These are phyloP conservation scores for Holocentrus rufus DNA, from an alignment of 2,797 vertebrate species.

Conservation along the genomic window DNA sequence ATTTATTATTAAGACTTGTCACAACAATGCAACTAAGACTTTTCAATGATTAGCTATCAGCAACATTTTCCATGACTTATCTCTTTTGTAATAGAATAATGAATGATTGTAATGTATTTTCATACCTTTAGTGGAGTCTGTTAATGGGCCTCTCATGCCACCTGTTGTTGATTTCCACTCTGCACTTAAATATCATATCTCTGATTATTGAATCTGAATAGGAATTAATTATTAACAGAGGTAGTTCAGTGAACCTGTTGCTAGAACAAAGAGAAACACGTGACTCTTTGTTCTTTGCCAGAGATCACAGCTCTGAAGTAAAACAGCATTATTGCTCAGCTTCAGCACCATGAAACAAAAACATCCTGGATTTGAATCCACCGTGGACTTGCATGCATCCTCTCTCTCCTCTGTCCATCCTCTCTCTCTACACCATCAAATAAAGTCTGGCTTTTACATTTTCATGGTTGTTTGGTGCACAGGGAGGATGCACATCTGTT, in stretches of 20 bases:
- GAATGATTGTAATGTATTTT: neutral
- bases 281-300: slow-evolving; percentile 45
- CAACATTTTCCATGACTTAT: slow-evolving; percentile 1
- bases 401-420: too few relatives aligned
- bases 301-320: slow-evolving; percentile 19
- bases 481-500: too few relatives aligned
- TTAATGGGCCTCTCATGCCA: slow-evolving; percentile 14
- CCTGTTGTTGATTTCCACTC: slow-evolving; percentile 2
- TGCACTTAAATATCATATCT: slow-evolving; percentile 7
- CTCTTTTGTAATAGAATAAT: slow-evolving; percentile 1
- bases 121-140: slow-evolving; percentile 4
- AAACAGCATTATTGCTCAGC: too few relatives aligned
- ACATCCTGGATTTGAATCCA: too few relatives aligned
- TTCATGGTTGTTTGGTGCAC: too few relatives aligned
- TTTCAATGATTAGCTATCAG: neutral
- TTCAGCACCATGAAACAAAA: too few relatives aligned
- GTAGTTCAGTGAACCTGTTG: neutral
- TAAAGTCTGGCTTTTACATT: too few relatives aligned
- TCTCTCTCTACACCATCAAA: too few relatives aligned
- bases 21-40: neutral
- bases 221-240: slow-evolving; percentile 24
- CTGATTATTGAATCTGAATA: slow-evolving; percentile 40
- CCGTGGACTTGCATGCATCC: too few relatives aligned
- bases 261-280: slow-evolving; percentile 50
- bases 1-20: neutral